Base-by-base conservation (phyloP, 2,113 vertebrate genomes). In the Phyllopteryx taeniolatus region DNA sequence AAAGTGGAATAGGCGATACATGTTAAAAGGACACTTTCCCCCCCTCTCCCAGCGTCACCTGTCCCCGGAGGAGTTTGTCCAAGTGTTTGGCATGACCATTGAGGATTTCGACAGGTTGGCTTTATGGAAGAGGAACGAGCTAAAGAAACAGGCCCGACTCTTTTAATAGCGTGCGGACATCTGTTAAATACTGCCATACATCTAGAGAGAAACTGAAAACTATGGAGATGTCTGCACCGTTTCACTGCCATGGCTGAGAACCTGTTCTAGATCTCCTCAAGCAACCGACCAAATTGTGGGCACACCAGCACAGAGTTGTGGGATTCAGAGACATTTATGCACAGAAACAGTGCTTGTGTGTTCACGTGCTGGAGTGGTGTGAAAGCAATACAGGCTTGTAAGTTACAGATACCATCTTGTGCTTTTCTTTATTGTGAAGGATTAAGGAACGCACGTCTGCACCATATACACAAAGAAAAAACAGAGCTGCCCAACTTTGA, bases 91-190 rank as follows among this genome's bases (percentile, higher is more conserved):
- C 60, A 98, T 99, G 98, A 98, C 95, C 72, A 91, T 98, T 63
- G 94, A 95, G 0, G 97, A 99, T 72, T 99, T 99, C 27, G 98
- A 99, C 91, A 95, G 96, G 59, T 93, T 99, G 88, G 96, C 98
- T 75, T 92, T 99, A 86, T 99, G 98, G 98, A 99, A 98, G 91
- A 94, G 95, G 83, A 99, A 99, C 0, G 98, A 98, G 87, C 91
- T 99, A 74, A 99, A 99, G 93, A 99, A 99, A 90, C 96, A 99
- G 80, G 96, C 97, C 31, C 92, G 97, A 84, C 95, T 99, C 57
- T 99, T 99, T 90, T 99, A 93, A 92, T 65, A 9, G 8, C 14
- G n/a, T 0, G 8, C 2, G 7, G 46, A 77, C 64, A 0, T 39
- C 11, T 0, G 11, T 46, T n/a, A 44, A 68, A 71, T 51, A 56